Evolutionary conservation across 2,888 invertebrate genomes (phyloP), one percentile per base, ranked within the genome.

Genomic region (Cataglyphis livida): DNA sequence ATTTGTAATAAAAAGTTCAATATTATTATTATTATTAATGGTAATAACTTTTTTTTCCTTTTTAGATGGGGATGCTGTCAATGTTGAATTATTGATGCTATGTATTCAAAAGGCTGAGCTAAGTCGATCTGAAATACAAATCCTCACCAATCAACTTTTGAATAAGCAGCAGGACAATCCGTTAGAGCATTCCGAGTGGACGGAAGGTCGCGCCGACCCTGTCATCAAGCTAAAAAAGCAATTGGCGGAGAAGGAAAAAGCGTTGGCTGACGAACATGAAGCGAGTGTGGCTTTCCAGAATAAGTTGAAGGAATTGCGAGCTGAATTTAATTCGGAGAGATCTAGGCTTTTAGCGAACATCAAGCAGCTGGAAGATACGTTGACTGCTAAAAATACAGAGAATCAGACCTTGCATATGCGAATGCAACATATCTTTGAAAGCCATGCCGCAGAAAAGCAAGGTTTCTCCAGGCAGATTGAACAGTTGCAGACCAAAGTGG

Each of bases 171-270:
- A 98, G 94, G 97, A 97, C 85, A 95, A 96, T 89, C 96, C 97
- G 0, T 93, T 94, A 41, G 96, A 97, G 88, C 96, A 97, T 92
- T 97, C 97, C 3, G 98, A 98, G 92, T 98, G 98, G 98, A 97
- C 97, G 74, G 98, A 98, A 96, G 97, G 97, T 61, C 97, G 97
- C 73, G 96, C 97, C 70, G 98, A 98, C 94, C 98, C 98, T 0
- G 96, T 98, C 86, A 97, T 97, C 89, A 97, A 98, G 92, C 93
- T 98, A 90, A 98, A 98, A 94, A 98, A 98, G 90, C 98, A 98
- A 94, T 95, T 99, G 41, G 97, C 97, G 32, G 98, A 98, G 89
- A 98, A 98, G 92, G 98, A 98, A 90, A 97, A 97, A 90, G 96
- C 96, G 0, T 94, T 98, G 5, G 94, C 95, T 3, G 97, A 97